Evolutionary conservation across 2,113 vertebrate species (phyloP).

Genomic region (Pongo pygmaeus): DNA sequence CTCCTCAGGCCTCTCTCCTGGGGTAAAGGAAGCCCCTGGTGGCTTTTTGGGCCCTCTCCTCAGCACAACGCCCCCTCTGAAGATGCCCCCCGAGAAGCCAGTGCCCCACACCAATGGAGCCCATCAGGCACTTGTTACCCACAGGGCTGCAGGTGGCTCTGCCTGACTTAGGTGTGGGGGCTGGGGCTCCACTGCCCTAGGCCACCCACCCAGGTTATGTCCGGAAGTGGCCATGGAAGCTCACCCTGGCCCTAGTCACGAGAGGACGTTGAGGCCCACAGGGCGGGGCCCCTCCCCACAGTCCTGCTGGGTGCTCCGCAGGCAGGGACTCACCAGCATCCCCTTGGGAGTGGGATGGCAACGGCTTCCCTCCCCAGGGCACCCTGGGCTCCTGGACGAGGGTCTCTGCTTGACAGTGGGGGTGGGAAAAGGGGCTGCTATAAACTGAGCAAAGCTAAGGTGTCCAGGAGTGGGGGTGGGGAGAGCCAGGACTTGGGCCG

Average conservation of each 20-base stretch:
- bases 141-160: not conserved
- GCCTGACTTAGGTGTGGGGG: rapidly evolving
- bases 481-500: not conserved
- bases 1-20: rapidly evolving
- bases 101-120: no score
- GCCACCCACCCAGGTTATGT: not conserved
- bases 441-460: not conserved
- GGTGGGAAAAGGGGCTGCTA: no score
- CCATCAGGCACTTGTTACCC: not conserved
- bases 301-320: rapidly evolving
- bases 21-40: not conserved
- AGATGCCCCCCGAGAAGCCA: rapidly evolving
- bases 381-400: not conserved
- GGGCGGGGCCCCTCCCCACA: rapidly evolving
- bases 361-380: not conserved
- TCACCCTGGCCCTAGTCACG: not conserved
- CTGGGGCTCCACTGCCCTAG: not conserved
- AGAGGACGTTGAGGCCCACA: not conserved
- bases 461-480: rapidly evolving
- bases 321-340: not conserved
- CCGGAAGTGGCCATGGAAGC: rapidly evolving
- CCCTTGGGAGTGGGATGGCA: rapidly evolving
- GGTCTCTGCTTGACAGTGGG: not conserved
- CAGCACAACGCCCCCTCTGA: rapidly evolving
- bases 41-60: not conserved